Evolutionary conservation across 2,113 vertebrate species (phyloP).

Genomic region (Scophthalmus maximus): DNA sequence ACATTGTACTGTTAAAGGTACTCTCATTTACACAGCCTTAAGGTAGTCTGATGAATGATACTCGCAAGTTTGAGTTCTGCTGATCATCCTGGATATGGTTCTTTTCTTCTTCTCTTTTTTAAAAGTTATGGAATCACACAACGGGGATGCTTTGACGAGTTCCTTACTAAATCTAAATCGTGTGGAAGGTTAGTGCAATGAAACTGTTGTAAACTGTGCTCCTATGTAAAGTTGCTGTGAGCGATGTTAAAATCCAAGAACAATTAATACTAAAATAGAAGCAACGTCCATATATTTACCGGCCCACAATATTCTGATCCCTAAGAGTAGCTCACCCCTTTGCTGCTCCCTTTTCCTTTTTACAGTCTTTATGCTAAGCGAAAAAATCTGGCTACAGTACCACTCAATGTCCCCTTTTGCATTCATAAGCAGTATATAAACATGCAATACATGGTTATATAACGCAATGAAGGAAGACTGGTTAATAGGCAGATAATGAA

Average conservation of each 20-base stretch:
- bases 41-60: conserved; percentile 45
- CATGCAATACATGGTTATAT: background rate
- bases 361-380: background rate
- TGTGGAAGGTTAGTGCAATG: conserved; percentile 17
- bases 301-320: conserved; percentile 1
- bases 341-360: background rate
- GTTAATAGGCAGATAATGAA: too few species aligned
- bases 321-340: background rate
- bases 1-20: conserved; percentile 65
- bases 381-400: background rate
- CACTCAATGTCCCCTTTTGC: background rate
- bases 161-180: background rate
- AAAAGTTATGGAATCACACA: too few species aligned
- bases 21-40: conserved; percentile 75
- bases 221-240: conserved; percentile 10
- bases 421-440: background rate
- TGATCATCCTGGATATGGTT: conserved; percentile 15
- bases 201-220: background rate
- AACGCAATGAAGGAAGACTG: too few species aligned
- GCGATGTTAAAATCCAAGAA: background rate
- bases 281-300: background rate
- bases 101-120: conserved; percentile 10
- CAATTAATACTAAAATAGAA: background rate
- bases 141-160: background rate
- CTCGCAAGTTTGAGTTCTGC: conserved; percentile 18